A percentile compares a stretch with the other conserved stretches of the same genome.
Evolutionary conservation across 2,113 vertebrate genomes (phyloP).

Genomic region (Syrrhaptes paradoxus): DNA sequence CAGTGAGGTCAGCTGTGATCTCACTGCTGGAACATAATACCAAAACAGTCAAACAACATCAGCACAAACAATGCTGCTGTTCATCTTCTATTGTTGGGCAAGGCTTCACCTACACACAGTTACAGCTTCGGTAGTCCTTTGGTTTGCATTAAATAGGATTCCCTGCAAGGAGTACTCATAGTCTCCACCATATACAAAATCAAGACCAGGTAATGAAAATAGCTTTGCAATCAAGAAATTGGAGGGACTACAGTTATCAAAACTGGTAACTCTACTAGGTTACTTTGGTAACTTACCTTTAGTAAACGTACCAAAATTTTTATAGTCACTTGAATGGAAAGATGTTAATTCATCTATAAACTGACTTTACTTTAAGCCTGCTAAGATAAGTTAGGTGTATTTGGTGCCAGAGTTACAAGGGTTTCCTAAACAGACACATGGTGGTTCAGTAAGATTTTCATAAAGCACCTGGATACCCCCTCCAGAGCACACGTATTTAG

Average conservation of each 20-base stretch:
- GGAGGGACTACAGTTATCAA: neutral
- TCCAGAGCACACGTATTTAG: neutral
- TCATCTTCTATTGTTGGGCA: neutral
- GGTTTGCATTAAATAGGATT: neutral
- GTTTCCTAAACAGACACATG: neutral
- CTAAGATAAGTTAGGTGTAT: neutral
- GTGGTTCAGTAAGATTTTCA: neutral
- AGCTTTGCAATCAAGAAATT: neutral
- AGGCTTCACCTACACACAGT: neutral
- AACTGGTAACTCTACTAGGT: neutral
- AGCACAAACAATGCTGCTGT: neutral
- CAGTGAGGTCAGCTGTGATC: neutral
- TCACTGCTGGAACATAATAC: neutral
- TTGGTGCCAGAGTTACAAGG: neutral
- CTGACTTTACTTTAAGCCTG: neutral
- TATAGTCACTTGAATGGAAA: neutral
- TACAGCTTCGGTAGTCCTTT: neutral
- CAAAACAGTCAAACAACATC: neutral
- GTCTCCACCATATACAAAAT: neutral
- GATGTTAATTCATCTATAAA: neutral
- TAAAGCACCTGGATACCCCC: neutral
- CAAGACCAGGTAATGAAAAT: neutral
- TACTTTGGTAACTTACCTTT: neutral
- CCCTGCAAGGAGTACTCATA: neutral
- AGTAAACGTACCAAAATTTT: neutral